Evolutionary conservation across 2,888 invertebrate genomes (phyloP).

Genomic region (Lamellibrachia columna): DNA sequence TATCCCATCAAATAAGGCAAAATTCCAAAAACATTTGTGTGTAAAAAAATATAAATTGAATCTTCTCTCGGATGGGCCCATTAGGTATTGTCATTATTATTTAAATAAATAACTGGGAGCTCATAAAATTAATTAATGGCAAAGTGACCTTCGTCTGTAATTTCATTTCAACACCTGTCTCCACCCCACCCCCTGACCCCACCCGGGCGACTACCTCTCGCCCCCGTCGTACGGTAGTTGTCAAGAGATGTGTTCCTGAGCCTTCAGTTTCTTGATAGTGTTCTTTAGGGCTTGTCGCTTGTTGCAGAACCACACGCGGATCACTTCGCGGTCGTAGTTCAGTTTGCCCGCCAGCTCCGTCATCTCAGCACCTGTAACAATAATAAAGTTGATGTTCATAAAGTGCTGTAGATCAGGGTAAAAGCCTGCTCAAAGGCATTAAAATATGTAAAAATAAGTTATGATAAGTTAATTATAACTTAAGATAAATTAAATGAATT

Average conservation of each 20-base stretch:
- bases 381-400: background rate
- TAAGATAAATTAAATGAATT: background rate
- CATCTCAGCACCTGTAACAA: constrained; percentile 87
- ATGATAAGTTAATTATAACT: background rate
- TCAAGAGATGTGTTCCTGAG: constrained; percentile 13
- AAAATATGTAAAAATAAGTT: background rate
- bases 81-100: background rate
- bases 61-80: background rate
- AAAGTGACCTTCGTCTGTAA: background rate
- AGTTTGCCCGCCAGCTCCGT: constrained; percentile 93
- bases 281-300: constrained; percentile 97
- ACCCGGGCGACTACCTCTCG: background rate
- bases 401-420: background rate
- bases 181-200: background rate
- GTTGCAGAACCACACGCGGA: constrained; percentile 99
- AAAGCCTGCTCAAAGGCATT: background rate
- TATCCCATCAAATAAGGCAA: background rate
- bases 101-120: background rate
- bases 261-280: constrained; percentile 75
- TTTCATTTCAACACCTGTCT: background rate
- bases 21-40: background rate
- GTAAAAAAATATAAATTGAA: background rate
- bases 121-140: background rate
- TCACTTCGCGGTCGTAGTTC: constrained; percentile 96
- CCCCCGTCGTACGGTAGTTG: constrained; percentile 6